Base-by-base conservation (phyloP, 2,888 invertebrate species). In the Subacronicta megacephala region DNA sequence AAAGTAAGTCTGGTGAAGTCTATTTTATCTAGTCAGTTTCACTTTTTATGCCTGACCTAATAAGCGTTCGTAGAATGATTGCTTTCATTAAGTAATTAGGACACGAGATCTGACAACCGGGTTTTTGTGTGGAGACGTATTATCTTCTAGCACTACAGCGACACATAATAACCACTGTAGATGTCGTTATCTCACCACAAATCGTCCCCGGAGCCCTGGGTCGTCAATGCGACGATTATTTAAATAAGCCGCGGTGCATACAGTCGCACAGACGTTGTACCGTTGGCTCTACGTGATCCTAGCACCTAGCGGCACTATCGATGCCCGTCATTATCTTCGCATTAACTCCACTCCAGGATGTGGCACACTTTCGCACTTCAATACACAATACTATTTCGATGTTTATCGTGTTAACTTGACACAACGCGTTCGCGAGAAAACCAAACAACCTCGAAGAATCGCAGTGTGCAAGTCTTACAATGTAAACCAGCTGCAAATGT, bases 231-330 rank as follows among this genome's bases (percentile, higher is more conserved):
- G 78, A 84, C 78, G 81, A 89, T 89, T 90, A 92, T 92, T 90
- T 84, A 91, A 92, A 92, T 90, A 81, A 82, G 83, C 81, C 75
- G 67, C 70, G 54, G 80, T 85, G 82, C 84, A 87, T 85, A 75
- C 63, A 69, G 71, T 66, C 67, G 66, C 72, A 57, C 43, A 77
- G 75, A 62, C 70, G 57, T 59, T 67, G 82, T 90, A 90, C 92
- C 92, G 93, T 92, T 92, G 85, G 62, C 63, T 73, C 84, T 87
- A 92, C 90, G 91, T 91, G 92, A 90, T 90, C 84, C 89, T 88
- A 83, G 78, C 83, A 78, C 81, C 83, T 87, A 88, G 85, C 87
- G 87, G 85, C 81, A 80, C 76, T 54, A 73, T 70, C 72, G 72
- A 66, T 77, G 75, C 73, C 80, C 79, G 81, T 90, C 88, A 89